A percentile compares a stretch with the other conserved stretches of the same genome.
phyloP scores from a whole-genome alignment of 2,888 invertebrate species.

The Anthrax anthrax region DNA sequence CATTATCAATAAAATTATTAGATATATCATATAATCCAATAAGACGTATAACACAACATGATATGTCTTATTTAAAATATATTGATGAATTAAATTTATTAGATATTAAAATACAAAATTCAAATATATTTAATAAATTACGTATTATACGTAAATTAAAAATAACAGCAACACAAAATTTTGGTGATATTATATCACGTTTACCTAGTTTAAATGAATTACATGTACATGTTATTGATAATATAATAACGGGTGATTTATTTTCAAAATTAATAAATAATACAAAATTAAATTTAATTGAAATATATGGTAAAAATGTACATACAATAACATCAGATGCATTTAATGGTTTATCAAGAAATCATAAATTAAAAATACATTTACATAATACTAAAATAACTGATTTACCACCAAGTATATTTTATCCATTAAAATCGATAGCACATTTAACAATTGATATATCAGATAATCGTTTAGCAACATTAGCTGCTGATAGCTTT shows the following conservation, averaged over 20 bases:
- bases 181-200: conserved; percentile 56
- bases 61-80: conserved; percentile 39
- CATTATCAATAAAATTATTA: conserved; percentile 56
- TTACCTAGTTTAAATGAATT: conserved; percentile 60
- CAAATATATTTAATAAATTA: conserved; percentile 57
- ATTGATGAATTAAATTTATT: conserved; percentile 61
- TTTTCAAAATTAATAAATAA: conserved; percentile 52
- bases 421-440: conserved; percentile 60
- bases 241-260: conserved; percentile 57
- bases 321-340: conserved; percentile 63
- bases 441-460: conserved; percentile 71
- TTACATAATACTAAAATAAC: conserved; percentile 65
- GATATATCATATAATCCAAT: conserved; percentile 75
- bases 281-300: conserved; percentile 62
- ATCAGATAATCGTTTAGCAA: conserved; percentile 63
- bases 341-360: conserved; percentile 56
- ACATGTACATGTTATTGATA: conserved; percentile 61
- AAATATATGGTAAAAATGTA: conserved; percentile 62
- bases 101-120: conserved; percentile 58
- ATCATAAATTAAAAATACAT: conserved; percentile 60
- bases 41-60: conserved; percentile 51
- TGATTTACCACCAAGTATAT: conserved; percentile 65
- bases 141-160: conserved; percentile 61
- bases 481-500: conserved; percentile 68
- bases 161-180: conserved; percentile 54